Percentiles rank a stretch among this genome's conserved stretches.
phyloP scores from a whole-genome alignment of 2,888 invertebrate genomes.

The Sympetrum striolatum region DNA sequence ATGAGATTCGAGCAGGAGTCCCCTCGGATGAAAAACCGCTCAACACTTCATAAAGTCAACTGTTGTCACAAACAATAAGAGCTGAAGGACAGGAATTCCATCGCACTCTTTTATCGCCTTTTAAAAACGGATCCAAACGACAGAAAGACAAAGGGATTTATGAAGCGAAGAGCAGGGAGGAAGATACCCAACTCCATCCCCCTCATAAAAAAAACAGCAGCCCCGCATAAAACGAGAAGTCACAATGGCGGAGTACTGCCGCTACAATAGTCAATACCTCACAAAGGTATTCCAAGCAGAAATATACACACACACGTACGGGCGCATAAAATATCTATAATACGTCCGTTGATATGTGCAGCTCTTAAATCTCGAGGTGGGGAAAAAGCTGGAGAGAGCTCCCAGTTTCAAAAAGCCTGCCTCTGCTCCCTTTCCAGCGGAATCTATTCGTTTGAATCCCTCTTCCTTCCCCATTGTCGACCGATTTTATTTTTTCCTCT shows the following conservation, averaged over 20 bases:
- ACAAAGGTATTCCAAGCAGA: not conserved
- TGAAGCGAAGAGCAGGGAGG: conserved; percentile 4
- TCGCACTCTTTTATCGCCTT: not conserved
- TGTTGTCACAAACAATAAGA: too few species aligned
- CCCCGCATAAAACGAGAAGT: not conserved
- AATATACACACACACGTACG: not conserved
- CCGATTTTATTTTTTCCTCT: not conserved
- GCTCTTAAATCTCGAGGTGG: not conserved
- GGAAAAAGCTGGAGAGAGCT: not conserved
- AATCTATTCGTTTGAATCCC: not conserved
- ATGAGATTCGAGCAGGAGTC: too few species aligned
- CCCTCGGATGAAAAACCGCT: too few species aligned
- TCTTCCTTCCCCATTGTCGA: not conserved
- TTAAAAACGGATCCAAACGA: not conserved
- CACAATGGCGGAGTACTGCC: not conserved
- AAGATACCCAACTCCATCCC: not conserved
- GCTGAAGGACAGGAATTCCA: too few species aligned
- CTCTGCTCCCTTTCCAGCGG: not conserved
- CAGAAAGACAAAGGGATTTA: conserved; percentile 31
- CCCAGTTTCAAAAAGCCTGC: not conserved
- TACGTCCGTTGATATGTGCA: not conserved
- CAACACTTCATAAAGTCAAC: too few species aligned
- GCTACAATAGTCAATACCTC: conserved; percentile 11
- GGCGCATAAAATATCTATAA: not conserved
- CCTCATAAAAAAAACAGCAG: not conserved